Evolutionary conservation across 2,888 invertebrate genomes (phyloP).

Genomic region (Rhyacophila evoluta): DNA sequence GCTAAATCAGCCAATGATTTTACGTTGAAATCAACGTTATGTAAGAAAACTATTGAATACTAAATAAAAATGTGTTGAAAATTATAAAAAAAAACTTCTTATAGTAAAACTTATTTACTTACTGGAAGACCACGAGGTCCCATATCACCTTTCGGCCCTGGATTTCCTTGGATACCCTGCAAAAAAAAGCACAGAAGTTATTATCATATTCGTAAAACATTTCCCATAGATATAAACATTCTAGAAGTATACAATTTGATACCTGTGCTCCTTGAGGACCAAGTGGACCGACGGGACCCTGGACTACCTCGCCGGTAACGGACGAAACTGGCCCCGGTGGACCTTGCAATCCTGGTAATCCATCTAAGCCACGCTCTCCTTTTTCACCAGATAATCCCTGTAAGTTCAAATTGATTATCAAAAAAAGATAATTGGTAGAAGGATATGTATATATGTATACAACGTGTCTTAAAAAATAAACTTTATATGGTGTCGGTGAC

Average conservation of each 20-base stretch:
- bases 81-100: not conserved
- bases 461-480: too few species aligned
- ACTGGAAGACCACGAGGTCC: conserved; percentile 63
- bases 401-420: too few species aligned
- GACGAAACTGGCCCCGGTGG: conserved; percentile 59
- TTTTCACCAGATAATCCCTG: conserved; percentile 67
- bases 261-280: conserved; percentile 58
- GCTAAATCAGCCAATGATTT: too few species aligned
- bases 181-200: not conserved
- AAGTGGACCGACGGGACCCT: conserved; percentile 57
- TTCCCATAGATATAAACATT: too few species aligned
- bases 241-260: conserved; percentile 31
- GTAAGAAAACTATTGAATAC: too few species aligned
- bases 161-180: conserved; percentile 59
- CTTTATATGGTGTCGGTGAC: too few species aligned
- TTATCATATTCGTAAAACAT: too few species aligned
- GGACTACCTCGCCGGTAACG: conserved; percentile 61
- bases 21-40: too few species aligned
- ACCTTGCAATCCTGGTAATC: conserved; percentile 40
- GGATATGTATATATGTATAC: too few species aligned
- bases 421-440: too few species aligned
- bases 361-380: conserved; percentile 62
- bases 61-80: not conserved
- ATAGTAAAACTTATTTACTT: not conserved
- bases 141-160: conserved; percentile 63